These are phyloP conservation scores for Pardalotus punctatus DNA, from an alignment of 2,113 vertebrate genomes.

Conservation along the genomic window DNA sequence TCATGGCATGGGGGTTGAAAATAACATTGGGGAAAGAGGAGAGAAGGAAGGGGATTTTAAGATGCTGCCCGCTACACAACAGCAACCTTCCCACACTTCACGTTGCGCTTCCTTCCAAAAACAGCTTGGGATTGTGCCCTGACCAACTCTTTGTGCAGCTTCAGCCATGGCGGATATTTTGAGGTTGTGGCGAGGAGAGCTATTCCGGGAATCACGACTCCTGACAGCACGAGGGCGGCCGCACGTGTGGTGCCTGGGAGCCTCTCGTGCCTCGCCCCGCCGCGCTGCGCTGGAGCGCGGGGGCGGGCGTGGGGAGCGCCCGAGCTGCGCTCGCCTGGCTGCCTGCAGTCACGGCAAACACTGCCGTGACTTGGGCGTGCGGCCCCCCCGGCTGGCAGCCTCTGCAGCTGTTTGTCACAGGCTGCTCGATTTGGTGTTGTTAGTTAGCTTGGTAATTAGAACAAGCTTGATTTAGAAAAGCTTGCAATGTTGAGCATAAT, in stretches of 20 bases:
- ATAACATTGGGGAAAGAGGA: neutral
- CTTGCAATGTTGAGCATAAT: neutral
- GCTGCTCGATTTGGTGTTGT: neutral
- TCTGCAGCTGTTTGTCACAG: neutral
- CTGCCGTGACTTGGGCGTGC: rapidly evolving
- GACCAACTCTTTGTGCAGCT: rapidly evolving
- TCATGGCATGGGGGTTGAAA: neutral
- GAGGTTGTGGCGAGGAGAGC: neutral
- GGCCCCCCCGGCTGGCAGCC: neutral
- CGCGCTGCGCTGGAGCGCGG: no score
- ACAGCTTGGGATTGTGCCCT: rapidly evolving
- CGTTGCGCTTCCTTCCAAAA: rapidly evolving
- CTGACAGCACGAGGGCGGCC: rapidly evolving
- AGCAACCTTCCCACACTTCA: neutral
- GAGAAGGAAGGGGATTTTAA: neutral
- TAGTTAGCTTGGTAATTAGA: neutral
- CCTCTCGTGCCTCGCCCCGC: rapidly evolving
- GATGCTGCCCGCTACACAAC: neutral
- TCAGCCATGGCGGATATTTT: rapidly evolving
- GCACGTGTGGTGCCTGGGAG: rapidly evolving
- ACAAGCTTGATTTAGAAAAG: neutral
- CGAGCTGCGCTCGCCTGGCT: neutral
- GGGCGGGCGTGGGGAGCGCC: neutral
- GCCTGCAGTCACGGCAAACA: neutral
- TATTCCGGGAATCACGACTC: neutral